These are phyloP conservation scores for Lepidurus arcticus DNA, from an alignment of 1,140 invertebrate species.

Conservation along the genomic window DNA sequence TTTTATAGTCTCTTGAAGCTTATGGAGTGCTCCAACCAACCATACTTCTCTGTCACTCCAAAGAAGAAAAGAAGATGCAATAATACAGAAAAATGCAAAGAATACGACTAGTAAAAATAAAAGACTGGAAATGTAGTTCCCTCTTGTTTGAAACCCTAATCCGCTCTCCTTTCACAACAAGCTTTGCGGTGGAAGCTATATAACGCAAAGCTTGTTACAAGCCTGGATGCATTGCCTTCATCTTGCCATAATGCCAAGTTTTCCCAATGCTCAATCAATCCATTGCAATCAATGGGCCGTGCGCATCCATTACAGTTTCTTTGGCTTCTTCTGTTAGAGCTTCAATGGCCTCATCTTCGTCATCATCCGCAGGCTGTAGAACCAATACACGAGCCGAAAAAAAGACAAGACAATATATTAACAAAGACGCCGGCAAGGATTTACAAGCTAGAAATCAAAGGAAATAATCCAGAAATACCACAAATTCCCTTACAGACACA, in stretches of 20 bases:
- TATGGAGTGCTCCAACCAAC: background rate
- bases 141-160: conserved; percentile 9
- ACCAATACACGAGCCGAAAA: background rate
- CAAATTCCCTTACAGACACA: too few relatives aligned
- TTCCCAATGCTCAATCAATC: background rate
- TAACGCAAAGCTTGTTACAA: conserved; percentile 2
- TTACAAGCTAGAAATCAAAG: too few relatives aligned
- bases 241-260: conserved; percentile 3
- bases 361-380: background rate
- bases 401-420: background rate
- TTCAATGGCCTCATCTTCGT: background rate
- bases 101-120: background rate
- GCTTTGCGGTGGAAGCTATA: background rate
- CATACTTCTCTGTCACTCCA: background rate
- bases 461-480: too few relatives aligned
- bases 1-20: background rate
- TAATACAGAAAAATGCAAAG: background rate
- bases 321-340: background rate
- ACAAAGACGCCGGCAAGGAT: background rate
- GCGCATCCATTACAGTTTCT: background rate
- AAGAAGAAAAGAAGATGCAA: background rate
- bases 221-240: conserved; percentile 1
- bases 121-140: background rate
- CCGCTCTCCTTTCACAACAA: background rate
- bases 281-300: background rate